Percentiles rank a stretch among this genome's conserved stretches.
These are phyloP conservation scores for Acyrthosiphon pisum DNA, from an alignment of 1,140 invertebrate genomes.

Conservation along the genomic window DNA sequence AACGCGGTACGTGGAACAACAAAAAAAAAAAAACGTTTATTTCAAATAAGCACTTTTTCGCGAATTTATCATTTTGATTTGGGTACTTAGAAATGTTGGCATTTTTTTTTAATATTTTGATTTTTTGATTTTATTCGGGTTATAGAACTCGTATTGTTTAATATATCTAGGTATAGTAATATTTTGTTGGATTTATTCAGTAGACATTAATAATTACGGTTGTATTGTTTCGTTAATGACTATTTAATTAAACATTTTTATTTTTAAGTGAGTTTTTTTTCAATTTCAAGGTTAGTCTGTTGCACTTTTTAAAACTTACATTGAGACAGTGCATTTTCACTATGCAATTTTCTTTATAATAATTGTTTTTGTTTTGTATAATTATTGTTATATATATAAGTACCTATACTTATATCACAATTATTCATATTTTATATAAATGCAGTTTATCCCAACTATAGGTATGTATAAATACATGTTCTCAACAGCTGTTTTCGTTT, in stretches of 20 bases:
- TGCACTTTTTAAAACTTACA: conserved; percentile 6
- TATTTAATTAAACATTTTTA: not conserved
- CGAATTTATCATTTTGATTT: not conserved
- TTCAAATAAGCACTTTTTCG: not conserved
- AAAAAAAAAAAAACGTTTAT: not conserved
- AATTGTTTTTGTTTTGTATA: not conserved
- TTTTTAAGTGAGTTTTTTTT: not conserved
- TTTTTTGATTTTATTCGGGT: not conserved
- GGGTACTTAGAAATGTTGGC: not conserved
- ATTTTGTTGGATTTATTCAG: not conserved
- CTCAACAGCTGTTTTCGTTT: not conserved
- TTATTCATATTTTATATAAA: not conserved
- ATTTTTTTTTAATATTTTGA: not conserved
- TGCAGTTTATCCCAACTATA: not conserved
- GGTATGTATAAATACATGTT: not conserved
- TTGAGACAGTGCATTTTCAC: not conserved
- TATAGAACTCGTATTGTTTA: not conserved
- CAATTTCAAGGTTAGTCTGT: conserved; percentile 5
- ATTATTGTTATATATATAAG: not conserved
- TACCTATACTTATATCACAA: not conserved
- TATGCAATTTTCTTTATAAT: not conserved
- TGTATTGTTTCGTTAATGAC: not conserved
- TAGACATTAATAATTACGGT: not conserved
- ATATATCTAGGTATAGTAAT: too few species aligned
- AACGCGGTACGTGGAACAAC: not conserved